Conservation (phyloP, 2,113 vertebrate species). For the Potamarius usumacintae region DNA sequence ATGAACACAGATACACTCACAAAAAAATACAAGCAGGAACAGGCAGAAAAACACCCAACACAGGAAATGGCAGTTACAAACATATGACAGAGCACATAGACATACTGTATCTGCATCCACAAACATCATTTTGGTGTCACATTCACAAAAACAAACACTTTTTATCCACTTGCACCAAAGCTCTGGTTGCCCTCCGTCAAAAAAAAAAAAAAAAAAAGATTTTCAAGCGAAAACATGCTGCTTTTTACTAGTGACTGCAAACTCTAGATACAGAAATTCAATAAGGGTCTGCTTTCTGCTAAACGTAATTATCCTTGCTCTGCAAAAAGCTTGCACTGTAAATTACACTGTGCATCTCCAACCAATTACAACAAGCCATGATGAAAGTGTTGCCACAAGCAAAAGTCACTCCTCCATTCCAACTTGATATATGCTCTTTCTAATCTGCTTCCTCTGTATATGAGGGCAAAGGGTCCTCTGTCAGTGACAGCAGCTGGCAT, state of each 20-base stretch:
- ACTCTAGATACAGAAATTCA: conserved; percentile 51
- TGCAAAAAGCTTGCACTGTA: conserved; percentile 49
- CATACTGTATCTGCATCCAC: background rate
- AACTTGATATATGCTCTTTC: conserved; percentile 57
- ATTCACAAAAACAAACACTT: conserved; percentile 21
- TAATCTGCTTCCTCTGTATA: conserved; percentile 36
- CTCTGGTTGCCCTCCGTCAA: background rate
- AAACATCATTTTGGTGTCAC: conserved; percentile 40
- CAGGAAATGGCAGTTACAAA: conserved; percentile 1
- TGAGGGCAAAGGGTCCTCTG: conserved; percentile 28
- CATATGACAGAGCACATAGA: background rate
- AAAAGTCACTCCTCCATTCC: conserved; percentile 54
- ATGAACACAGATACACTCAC: conserved; percentile 43
- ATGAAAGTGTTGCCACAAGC: conserved; percentile 61
- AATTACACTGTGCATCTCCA: conserved; percentile 58
- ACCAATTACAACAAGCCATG: conserved; percentile 65
- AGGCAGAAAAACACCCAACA: conserved; percentile 26
- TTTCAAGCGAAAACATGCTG: conserved; percentile 20
- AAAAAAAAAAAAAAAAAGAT: conserved; percentile 1
- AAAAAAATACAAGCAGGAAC: conserved; percentile 12
- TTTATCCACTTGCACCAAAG: background rate
- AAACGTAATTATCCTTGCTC: conserved; percentile 61
- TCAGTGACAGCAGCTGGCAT: conserved; percentile 29
- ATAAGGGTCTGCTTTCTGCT: conserved; percentile 47
- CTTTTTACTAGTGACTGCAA: conserved; percentile 32